Percentiles rank a stretch among this genome's conserved stretches.
Conservation (phyloP, 2,888 invertebrate genomes). For the Seira ritae region DNA sequence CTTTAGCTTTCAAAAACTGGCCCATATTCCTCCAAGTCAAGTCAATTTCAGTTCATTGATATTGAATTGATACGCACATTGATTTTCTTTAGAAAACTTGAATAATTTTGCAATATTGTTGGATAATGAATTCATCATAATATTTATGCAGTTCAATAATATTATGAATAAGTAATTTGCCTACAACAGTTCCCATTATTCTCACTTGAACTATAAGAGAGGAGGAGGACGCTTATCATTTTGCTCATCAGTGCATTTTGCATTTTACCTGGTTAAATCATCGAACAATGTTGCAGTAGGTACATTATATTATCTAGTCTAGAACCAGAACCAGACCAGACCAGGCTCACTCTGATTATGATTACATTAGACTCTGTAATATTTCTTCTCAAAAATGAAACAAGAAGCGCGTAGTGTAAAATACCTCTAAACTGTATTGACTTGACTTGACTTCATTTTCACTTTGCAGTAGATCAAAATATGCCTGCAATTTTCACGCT, state of each 20-base stretch:
- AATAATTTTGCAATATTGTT: slow-evolving; percentile 5
- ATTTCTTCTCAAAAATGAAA: no score
- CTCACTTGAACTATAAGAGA: not conserved
- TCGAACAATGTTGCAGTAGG: not conserved
- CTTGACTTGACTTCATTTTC: no score
- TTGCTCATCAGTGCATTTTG: no score
- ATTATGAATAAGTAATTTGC: not conserved
- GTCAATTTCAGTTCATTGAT: not conserved
- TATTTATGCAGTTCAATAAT: no score
- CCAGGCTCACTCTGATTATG: no score
- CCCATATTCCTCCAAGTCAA: no score
- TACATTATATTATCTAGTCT: not conserved
- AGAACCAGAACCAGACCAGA: not conserved
- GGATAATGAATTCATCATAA: not conserved
- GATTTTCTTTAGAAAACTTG: not conserved
- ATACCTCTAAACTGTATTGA: no score
- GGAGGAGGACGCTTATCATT: not conserved
- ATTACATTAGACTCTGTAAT: no score
- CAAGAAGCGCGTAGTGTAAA: no score
- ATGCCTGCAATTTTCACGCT: no score
- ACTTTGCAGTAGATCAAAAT: no score
- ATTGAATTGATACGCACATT: not conserved
- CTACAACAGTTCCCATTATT: not conserved
- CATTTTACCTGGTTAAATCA: not conserved
- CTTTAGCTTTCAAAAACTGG: no score